Conservation (phyloP, 2,888 invertebrate genomes). For the Phortica okadai region DNA sequence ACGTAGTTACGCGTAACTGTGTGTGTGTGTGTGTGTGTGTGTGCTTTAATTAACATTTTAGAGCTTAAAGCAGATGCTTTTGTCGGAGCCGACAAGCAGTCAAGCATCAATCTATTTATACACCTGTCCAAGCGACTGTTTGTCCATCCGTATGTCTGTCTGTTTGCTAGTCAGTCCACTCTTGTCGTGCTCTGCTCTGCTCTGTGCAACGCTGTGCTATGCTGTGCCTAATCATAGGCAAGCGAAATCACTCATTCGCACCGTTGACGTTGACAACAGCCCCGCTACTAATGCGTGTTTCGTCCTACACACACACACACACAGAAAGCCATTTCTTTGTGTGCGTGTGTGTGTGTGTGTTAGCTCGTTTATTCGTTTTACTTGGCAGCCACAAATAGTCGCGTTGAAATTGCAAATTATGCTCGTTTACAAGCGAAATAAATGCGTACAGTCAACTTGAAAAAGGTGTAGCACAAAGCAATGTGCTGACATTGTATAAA, state of each 20-base stretch:
- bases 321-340: not conserved
- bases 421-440: slow-evolving; percentile 56
- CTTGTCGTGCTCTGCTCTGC: not conserved
- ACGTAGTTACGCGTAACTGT: not conserved
- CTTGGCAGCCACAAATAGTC: slow-evolving; percentile 52
- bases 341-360: not conserved
- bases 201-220: not conserved
- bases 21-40: not conserved
- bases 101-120: too few relatives aligned
- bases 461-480: slow-evolving; percentile 40
- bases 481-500: not conserved
- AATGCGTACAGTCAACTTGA: slow-evolving; percentile 30
- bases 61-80: not conserved
- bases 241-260: slow-evolving; percentile 29
- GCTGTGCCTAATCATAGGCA: not conserved
- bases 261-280: slow-evolving; percentile 19
- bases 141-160: not conserved
- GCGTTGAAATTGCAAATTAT: slow-evolving; percentile 61
- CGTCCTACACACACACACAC: not conserved
- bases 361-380: slow-evolving; percentile 11
- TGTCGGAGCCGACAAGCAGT: not conserved
- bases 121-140: too few relatives aligned
- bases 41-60: slow-evolving; percentile 26
- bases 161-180: not conserved
- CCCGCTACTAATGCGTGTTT: not conserved